Evolutionary conservation across 2,888 invertebrate genomes (phyloP).

Genomic region (Eupithecia vulgata): DNA sequence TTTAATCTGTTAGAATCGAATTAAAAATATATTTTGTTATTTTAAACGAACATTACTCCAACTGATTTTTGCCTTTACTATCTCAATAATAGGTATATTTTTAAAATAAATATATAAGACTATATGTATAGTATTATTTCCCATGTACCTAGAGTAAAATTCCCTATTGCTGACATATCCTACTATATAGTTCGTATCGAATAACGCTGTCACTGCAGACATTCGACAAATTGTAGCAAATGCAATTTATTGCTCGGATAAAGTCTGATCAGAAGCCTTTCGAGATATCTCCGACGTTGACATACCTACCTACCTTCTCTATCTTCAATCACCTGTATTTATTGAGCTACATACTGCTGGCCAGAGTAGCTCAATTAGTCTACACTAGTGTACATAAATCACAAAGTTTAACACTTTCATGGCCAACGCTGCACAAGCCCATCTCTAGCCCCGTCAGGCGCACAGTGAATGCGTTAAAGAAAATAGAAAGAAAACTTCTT

Average conservation of each 20-base stretch:
- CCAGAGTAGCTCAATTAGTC: not conserved
- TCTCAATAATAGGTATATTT: too few species aligned
- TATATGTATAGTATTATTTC: too few species aligned
- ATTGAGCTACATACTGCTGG: not conserved
- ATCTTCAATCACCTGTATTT: constrained; percentile 48
- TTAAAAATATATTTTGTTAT: too few species aligned
- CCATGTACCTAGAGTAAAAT: too few species aligned
- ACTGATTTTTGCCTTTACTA: too few species aligned
- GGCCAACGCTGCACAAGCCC: too few species aligned
- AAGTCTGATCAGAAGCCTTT: constrained; percentile 50
- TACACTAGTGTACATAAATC: not conserved
- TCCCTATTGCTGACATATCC: too few species aligned
- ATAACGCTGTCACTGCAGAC: constrained; percentile 28
- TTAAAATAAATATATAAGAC: too few species aligned
- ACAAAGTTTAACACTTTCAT: not conserved
- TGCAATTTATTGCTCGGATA: constrained; percentile 61
- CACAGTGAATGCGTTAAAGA: too few species aligned
- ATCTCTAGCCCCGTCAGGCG: too few species aligned
- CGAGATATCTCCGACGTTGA: constrained; percentile 45
- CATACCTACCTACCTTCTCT: constrained; percentile 49
- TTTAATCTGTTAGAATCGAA: too few species aligned
- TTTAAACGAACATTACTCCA: too few species aligned
- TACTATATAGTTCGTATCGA: constrained; percentile 37
- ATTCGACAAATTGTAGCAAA: constrained; percentile 58
- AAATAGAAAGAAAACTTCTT: not conserved